Base-by-base conservation (phyloP, 2,888 invertebrate genomes). In the Netelia inedita region DNA sequence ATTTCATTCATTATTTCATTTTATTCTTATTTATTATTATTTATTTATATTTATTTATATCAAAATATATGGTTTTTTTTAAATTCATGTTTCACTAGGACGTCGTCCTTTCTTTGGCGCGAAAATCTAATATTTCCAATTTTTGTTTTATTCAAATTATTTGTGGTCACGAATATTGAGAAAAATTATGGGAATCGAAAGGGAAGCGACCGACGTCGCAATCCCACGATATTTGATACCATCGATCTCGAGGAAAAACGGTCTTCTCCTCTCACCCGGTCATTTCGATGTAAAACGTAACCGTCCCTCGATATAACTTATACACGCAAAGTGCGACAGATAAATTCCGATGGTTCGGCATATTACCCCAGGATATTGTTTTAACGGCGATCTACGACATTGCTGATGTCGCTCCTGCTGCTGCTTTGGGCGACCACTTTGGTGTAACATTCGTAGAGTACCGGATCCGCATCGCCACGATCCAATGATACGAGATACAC, bases 361-460 rank as follows among this genome's bases (percentile, higher is more conserved):
- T 72, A 81, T 84, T 78, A 78, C 21, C 11, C 19, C 16, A 14
- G 46, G 76, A 78, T 78, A 81, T 84, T 84, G 84, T 84, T 81
- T 69, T 73, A 84, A 81, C 80, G 63, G 53, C 9, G 68, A 84
- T 84, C 21, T 76, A 76, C 80, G 83, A 68, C 71, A 71, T 28
- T 6, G n/a, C 35, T 28, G 72, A 57, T 69, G 28, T 23, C n/a
- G 35, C 23, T 71, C 14, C 19, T 71, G 50, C 78, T 16, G 57
- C 23, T 11, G 10, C 59, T 43, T 11, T 2, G 21, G 41, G 3
- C 16, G 50, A 57, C 55, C 1, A 16, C 16, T 57, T 46, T 19
- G 19, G 57, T 57, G 57, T 16, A 57, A 9, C 16, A 57, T 57
- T 63, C 41, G n/a, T 69, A 55, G 23, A 28, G 5, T 66, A 16